A percentile compares a stretch with the other conserved stretches of the same genome.
Conservation (phyloP, 2,797 vertebrate species). For the Cottoperca gobio region DNA sequence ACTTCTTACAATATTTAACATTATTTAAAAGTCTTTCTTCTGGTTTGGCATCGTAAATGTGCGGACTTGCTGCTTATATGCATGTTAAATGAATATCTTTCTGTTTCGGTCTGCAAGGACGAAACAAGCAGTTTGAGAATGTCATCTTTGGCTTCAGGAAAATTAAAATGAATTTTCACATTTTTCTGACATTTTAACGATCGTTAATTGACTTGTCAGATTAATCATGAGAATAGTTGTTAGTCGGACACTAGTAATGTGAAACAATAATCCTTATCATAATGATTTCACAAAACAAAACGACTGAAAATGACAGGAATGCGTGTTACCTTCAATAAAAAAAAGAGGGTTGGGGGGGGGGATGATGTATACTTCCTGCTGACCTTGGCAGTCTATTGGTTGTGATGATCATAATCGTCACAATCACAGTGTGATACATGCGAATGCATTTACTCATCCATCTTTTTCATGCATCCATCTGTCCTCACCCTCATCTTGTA, state of each 20-base stretch:
- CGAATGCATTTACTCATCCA: constrained; percentile 88
- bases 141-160: not conserved
- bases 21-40: no score
- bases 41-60: not conserved
- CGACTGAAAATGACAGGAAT: constrained; percentile 28
- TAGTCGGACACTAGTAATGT: not conserved
- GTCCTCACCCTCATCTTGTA: constrained; percentile 89
- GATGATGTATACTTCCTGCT: constrained; percentile 83
- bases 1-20: no score
- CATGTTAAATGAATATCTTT: not conserved
- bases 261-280: not conserved
- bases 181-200: not conserved
- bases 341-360: not conserved
- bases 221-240: not conserved
- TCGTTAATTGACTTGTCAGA: not conserved
- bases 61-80: not conserved
- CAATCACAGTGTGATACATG: constrained; percentile 90
- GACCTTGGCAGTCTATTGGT: constrained; percentile 84
- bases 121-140: not conserved
- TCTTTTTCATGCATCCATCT: constrained; percentile 89
- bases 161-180: not conserved
- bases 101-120: not conserved
- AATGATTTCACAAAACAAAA: constrained; percentile 20
- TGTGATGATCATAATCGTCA: constrained; percentile 87
- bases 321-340: constrained; percentile 52